phyloP scores from a whole-genome alignment of 2,888 invertebrate species.

The Pollenia labialis region DNA sequence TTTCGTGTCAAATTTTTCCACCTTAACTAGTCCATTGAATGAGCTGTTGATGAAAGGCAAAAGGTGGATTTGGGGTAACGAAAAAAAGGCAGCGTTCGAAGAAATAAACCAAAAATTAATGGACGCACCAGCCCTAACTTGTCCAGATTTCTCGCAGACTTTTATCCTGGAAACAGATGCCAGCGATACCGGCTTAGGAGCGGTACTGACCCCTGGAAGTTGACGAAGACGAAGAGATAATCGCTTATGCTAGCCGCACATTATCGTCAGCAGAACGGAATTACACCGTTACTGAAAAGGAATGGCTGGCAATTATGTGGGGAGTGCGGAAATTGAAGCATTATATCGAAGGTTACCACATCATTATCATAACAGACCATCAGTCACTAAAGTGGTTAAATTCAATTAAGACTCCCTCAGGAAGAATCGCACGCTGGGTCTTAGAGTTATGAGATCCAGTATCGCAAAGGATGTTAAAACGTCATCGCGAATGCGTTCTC shows the following conservation, averaged over 20 bases:
- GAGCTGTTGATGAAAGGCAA: background rate
- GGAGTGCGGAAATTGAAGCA: too few species aligned
- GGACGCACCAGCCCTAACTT: background rate
- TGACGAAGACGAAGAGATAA: too few species aligned
- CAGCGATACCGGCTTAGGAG: slow-evolving; percentile 8
- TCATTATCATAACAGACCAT: slow-evolving; percentile 50
- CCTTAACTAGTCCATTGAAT: slow-evolving; percentile 6
- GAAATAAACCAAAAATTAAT: background rate
- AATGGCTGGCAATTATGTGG: too few species aligned
- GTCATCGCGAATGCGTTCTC: slow-evolving; percentile 51
- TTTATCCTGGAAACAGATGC: slow-evolving; percentile 8
- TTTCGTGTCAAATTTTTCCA: slow-evolving; percentile 9
- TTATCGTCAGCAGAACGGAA: too few species aligned
- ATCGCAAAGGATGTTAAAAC: slow-evolving; percentile 40
- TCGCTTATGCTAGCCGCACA: too few species aligned
- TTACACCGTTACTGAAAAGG: too few species aligned
- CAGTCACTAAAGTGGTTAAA: slow-evolving; percentile 58
- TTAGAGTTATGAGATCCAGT: slow-evolving; percentile 28
- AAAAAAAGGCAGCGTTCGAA: slow-evolving; percentile 19
- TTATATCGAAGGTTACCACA: slow-evolving; percentile 37
- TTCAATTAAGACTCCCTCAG: slow-evolving; percentile 52
- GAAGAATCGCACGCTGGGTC: slow-evolving; percentile 57
- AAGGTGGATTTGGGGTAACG: background rate
- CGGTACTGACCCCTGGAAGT: background rate
- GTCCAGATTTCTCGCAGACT: background rate